Evolutionary conservation across 2,888 invertebrate genomes (phyloP).

Genomic region (Actias luna): DNA sequence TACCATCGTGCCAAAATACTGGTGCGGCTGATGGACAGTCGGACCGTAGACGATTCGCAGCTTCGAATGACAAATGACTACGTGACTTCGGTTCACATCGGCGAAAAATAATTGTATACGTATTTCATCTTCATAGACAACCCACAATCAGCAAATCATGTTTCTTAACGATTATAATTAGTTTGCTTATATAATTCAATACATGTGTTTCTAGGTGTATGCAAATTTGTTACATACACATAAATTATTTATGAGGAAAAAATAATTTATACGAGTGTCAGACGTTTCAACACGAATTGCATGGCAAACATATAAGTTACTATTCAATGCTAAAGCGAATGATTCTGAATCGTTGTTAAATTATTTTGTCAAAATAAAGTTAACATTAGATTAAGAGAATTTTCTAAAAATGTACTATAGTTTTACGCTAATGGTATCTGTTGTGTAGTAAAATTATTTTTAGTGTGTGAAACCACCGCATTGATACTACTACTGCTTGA

Average conservation of each 20-base stretch:
- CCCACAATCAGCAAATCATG: slow-evolving; percentile 40
- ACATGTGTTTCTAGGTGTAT: too few relatives aligned
- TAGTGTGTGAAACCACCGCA: slow-evolving; percentile 62
- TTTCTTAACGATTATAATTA: slow-evolving; percentile 36
- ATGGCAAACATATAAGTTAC: not conserved
- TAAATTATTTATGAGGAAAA: not conserved
- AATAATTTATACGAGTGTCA: not conserved
- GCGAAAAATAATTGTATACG: slow-evolving; percentile 29
- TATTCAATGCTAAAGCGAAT: not conserved
- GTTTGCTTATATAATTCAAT: slow-evolving; percentile 16
- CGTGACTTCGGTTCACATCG: slow-evolving; percentile 33
- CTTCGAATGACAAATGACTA: slow-evolving; percentile 41
- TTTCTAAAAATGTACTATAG: not conserved
- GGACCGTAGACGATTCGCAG: slow-evolving; percentile 37
- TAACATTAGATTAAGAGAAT: not conserved
- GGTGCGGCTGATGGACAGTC: slow-evolving; percentile 47
- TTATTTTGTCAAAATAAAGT: not conserved
- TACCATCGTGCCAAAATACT: slow-evolving; percentile 58
- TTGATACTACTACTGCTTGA: slow-evolving; percentile 49
- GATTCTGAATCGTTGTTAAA: not conserved
- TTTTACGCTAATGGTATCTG: not conserved
- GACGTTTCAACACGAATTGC: not conserved
- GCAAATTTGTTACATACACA: not conserved
- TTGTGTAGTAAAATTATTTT: slow-evolving; percentile 49
- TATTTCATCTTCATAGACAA: slow-evolving; percentile 33